A percentile compares a stretch with the other conserved stretches of the same genome.
These are phyloP conservation scores for Heliconius nattereri DNA, from an alignment of 1,140 invertebrate species.

Conservation along the genomic window DNA sequence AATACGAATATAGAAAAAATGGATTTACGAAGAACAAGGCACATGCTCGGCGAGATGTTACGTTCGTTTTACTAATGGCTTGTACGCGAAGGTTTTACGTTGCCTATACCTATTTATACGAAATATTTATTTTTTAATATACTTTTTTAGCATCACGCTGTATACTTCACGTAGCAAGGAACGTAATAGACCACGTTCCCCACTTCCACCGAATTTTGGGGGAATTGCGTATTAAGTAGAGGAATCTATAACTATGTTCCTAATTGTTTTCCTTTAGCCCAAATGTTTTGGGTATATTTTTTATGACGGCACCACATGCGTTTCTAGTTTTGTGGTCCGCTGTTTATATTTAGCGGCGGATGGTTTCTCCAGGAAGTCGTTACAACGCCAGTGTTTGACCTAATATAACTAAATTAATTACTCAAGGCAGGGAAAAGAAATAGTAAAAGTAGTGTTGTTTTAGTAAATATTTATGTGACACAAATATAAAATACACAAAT, in stretches of 20 bases:
- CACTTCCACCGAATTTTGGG: too few species aligned
- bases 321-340: slow-evolving; percentile 17
- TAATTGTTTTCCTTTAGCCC: not conserved
- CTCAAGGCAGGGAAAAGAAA: slow-evolving; percentile 2
- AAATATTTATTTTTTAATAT: too few species aligned
- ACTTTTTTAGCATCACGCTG: too few species aligned
- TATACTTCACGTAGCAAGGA: too few species aligned
- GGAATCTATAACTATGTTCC: too few species aligned
- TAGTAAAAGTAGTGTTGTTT: not conserved
- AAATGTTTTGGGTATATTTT: not conserved
- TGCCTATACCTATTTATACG: not conserved
- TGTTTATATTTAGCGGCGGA: slow-evolving; percentile 38
- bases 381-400: slow-evolving; percentile 53
- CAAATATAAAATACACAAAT: not conserved
- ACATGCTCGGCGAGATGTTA: slow-evolving; percentile 12
- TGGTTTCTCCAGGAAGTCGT: slow-evolving; percentile 58
- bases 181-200: too few species aligned
- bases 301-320: not conserved
- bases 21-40: slow-evolving; percentile 19
- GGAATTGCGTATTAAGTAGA: too few species aligned
- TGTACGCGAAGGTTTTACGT: slow-evolving; percentile 19
- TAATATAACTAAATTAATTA: slow-evolving; percentile 53
- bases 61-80: slow-evolving; percentile 28
- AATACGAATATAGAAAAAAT: slow-evolving; percentile 16
- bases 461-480: not conserved